Evolutionary conservation across 2,888 invertebrate genomes (phyloP).

Genomic region (Pristionchus japonicus): DNA sequence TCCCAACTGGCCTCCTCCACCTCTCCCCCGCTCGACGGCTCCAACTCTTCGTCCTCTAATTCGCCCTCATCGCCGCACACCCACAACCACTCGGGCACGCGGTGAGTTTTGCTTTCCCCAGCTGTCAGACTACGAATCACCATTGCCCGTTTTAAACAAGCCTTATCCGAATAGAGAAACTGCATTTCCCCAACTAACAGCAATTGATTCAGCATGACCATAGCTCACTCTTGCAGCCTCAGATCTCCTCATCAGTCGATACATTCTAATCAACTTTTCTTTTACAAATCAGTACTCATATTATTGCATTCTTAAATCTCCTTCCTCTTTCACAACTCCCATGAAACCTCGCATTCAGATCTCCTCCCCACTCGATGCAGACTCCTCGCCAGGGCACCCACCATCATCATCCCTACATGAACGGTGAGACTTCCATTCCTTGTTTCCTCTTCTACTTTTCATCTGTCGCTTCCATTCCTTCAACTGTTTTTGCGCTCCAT

Average conservation of each 20-base stretch:
- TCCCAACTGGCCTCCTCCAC: not conserved
- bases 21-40: constrained; percentile 20
- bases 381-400: not conserved
- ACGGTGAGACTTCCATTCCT: not conserved
- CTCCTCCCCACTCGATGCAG: not conserved
- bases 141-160: not conserved
- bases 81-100: not conserved
- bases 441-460: not conserved
- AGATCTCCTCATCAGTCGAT: not conserved
- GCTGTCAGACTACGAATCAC: not conserved
- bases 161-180: not conserved
- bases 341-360: not conserved
- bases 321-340: too few relatives aligned
- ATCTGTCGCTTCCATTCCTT: not conserved
- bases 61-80: constrained; percentile 20
- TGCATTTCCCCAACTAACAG: too few relatives aligned
- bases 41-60: constrained; percentile 27
- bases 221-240: not conserved
- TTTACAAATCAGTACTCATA: not conserved
- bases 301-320: not conserved
- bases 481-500: too few relatives aligned
- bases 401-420: constrained; percentile 40
- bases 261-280: too few relatives aligned
- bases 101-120: not conserved
- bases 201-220: too few relatives aligned